Conservation (phyloP, 2,888 invertebrate species). For the Temnothorax ravouxi region DNA sequence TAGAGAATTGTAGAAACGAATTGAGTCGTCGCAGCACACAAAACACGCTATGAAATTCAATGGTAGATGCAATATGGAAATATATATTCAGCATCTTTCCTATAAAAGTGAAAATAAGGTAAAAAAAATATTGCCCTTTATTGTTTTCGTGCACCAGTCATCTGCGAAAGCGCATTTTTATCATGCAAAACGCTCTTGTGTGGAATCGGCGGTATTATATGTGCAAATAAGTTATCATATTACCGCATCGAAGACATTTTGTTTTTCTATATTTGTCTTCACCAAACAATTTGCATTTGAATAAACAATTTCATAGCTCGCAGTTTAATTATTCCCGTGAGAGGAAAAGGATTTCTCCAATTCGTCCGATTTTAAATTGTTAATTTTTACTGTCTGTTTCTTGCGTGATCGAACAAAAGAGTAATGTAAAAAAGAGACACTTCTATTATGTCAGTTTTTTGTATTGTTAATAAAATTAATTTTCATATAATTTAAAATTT, state of each 20-base stretch:
- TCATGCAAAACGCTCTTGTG: not conserved
- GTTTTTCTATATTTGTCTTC: not conserved
- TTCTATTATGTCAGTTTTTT: not conserved
- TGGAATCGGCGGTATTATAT: conserved; percentile 24
- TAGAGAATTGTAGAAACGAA: conserved; percentile 31
- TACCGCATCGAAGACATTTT: not conserved
- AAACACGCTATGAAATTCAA: conserved; percentile 58
- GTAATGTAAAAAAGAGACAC: not conserved
- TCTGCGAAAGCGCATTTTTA: conserved; percentile 14
- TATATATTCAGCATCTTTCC: conserved; percentile 54
- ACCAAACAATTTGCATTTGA: not conserved
- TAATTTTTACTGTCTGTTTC: not conserved
- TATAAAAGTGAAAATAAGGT: conserved; percentile 15
- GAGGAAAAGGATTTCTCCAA: not conserved
- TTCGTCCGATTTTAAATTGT: conserved; percentile 3
- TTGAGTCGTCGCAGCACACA: conserved; percentile 31
- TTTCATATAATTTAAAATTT: not conserved
- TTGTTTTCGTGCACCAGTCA: conserved; percentile 28
- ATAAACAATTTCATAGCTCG: conserved; percentile 27
- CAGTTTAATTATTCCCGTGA: not conserved
- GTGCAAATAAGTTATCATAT: conserved; percentile 29
- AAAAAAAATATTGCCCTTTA: conserved; percentile 44
- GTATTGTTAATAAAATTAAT: not conserved
- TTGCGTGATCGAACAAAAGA: not conserved
- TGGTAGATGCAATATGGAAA: conserved; percentile 43